phyloP scores from a whole-genome alignment of 2,113 vertebrate species.

The Poeciliopsis prolifica region DNA sequence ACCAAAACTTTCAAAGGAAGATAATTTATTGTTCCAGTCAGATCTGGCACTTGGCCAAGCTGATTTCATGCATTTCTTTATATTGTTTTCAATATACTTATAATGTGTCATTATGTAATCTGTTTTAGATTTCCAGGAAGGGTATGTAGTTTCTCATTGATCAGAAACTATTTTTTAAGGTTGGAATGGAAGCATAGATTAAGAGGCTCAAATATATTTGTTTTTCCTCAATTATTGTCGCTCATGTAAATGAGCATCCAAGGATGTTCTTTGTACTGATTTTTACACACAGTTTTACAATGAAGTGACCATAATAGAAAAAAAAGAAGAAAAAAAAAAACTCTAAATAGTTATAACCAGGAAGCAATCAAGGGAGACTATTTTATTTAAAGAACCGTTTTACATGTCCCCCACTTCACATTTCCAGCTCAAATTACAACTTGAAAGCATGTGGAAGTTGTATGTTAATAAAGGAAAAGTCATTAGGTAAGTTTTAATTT shows the following conservation, averaged over 20 bases:
- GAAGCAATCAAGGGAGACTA: conserved; percentile 6
- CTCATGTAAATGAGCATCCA: conserved; percentile 72
- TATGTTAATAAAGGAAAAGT: conserved; percentile 75
- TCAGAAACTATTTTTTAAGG: conserved; percentile 19
- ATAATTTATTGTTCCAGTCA: too few species aligned
- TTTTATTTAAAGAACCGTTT: conserved; percentile 43
- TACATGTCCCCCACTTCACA: conserved; percentile 31
- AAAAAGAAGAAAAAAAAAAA: not conserved
- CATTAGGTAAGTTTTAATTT: conserved; percentile 79
- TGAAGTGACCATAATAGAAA: conserved; percentile 18
- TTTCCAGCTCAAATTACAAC: conserved; percentile 57
- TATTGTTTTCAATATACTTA: conserved; percentile 23
- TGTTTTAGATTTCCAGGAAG: too few species aligned
- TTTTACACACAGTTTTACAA: conserved; percentile 60
- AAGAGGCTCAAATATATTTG: conserved; percentile 74
- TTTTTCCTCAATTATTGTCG: conserved; percentile 78
- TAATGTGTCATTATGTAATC: not conserved
- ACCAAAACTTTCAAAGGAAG: too few species aligned
- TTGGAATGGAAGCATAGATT: conserved; percentile 69
- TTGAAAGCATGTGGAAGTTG: conserved; percentile 53
- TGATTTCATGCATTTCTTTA: not conserved
- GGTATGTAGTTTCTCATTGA: not conserved
- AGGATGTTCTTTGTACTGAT: conserved; percentile 60
- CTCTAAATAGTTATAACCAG: conserved; percentile 5
- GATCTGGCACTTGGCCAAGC: too few species aligned